A percentile compares a stretch with the other conserved stretches of the same genome.
Conservation (phyloP, 2,113 vertebrate genomes). For the Columba janthina region DNA sequence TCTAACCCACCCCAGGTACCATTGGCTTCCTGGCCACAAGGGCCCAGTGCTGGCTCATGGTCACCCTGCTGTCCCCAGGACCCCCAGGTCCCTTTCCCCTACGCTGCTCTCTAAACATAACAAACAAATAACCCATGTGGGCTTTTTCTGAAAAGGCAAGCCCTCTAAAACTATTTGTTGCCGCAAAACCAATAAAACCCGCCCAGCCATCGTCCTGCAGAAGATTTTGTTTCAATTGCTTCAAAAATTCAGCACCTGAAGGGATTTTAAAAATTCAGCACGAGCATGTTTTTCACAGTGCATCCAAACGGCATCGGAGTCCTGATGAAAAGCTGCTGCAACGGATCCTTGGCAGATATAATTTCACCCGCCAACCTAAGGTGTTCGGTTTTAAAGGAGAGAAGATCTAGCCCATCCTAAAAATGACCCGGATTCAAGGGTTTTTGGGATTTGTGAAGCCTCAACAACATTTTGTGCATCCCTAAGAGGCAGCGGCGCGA, state of each 20-base stretch:
- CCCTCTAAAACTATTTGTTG: neutral
- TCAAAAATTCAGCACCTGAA: neutral
- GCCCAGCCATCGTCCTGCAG: neutral
- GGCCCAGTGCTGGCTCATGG: too few species aligned
- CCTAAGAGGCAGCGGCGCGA: neutral
- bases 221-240: neutral
- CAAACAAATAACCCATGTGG: neutral
- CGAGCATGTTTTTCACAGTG: neutral
- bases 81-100: too few species aligned
- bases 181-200: neutral
- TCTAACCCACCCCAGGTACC: too few species aligned
- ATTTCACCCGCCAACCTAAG: neutral
- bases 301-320: neutral
- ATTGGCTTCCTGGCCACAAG: too few species aligned
- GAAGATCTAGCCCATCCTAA: neutral
- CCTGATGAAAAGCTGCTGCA: too few species aligned
- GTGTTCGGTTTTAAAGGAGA: neutral
- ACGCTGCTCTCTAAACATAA: too few species aligned
- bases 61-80: too few species aligned
- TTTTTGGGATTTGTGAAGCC: neutral
- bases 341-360: neutral
- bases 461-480: neutral
- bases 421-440: neutral
- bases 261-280: slow-evolving; percentile 4
- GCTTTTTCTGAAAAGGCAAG: neutral